These are phyloP conservation scores for Zaprionus capensis DNA, from an alignment of 1,140 invertebrate species.

Conservation along the genomic window DNA sequence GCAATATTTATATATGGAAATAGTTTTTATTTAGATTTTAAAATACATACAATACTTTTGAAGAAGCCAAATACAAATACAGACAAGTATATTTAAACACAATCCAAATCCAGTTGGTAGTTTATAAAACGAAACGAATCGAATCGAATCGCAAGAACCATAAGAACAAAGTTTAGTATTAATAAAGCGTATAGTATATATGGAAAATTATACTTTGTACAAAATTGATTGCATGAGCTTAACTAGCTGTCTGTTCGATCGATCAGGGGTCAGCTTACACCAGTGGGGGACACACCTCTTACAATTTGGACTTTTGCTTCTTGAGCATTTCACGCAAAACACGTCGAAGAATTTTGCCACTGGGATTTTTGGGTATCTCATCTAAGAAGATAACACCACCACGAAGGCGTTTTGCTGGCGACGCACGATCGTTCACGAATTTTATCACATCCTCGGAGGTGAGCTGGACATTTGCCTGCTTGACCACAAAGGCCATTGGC, in stretches of 20 bases:
- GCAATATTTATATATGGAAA: constrained; percentile 39
- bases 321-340: constrained; percentile 85
- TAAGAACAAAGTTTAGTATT: constrained; percentile 68
- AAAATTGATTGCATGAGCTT: constrained; percentile 29
- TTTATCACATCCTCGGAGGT: constrained; percentile 85
- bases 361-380: constrained; percentile 88
- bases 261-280: neutral
- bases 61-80: constrained; percentile 63
- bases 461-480: constrained; percentile 84
- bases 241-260: neutral
- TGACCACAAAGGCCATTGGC: constrained; percentile 88
- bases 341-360: constrained; percentile 88
- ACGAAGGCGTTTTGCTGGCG: constrained; percentile 86
- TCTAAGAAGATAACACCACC: constrained; percentile 89
- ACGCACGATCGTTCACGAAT: constrained; percentile 86
- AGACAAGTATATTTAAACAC: constrained; percentile 51
- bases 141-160: constrained; percentile 27
- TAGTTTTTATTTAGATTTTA: constrained; percentile 78
- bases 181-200: constrained; percentile 58
- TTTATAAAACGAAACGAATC: constrained; percentile 69
- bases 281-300: constrained; percentile 13
- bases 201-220: constrained; percentile 65
- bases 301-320: constrained; percentile 81
- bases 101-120: constrained; percentile 74
- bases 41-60: constrained; percentile 58